Percentiles rank a stretch among this genome's conserved stretches.
Evolutionary conservation across 2,888 invertebrate species (phyloP).

Genomic region (Polymixis flavicincta): DNA sequence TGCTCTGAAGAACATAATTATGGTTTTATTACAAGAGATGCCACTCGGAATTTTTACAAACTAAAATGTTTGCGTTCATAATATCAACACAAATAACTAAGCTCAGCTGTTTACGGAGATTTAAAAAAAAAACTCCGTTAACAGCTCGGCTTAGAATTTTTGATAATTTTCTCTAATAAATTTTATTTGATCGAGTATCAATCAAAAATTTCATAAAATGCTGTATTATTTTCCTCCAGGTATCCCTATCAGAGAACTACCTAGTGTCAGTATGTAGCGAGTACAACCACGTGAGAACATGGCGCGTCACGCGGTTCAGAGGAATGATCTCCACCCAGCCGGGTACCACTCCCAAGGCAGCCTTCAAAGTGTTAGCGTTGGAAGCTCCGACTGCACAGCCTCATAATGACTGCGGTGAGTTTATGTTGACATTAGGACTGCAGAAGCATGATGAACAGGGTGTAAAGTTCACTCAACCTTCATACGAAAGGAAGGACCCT

Average conservation of each 20-base stretch:
- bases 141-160: too few species aligned
- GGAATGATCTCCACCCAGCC: constrained; percentile 99
- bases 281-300: constrained; percentile 99
- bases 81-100: too few species aligned
- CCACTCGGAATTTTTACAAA: not conserved
- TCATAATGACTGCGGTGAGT: constrained; percentile 92
- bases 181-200: not conserved
- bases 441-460: not conserved
- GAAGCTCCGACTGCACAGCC: constrained; percentile 91
- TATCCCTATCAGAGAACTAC: constrained; percentile 98
- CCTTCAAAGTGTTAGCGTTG: constrained; percentile 98
- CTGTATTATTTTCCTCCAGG: constrained; percentile 87
- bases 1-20: not conserved
- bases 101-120: too few species aligned
- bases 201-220: too few species aligned
- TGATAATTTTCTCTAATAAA: too few species aligned
- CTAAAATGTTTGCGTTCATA: not conserved
- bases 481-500: too few species aligned
- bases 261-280: constrained; percentile 99
- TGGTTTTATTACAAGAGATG: not conserved
- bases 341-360: constrained; percentile 98
- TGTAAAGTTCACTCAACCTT: too few species aligned
- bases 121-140: not conserved
- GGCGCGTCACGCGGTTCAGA: constrained; percentile 98
- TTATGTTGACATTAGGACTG: not conserved